Base-by-base conservation (phyloP, 2,888 invertebrate genomes). In the Sepiola atlantica region DNA sequence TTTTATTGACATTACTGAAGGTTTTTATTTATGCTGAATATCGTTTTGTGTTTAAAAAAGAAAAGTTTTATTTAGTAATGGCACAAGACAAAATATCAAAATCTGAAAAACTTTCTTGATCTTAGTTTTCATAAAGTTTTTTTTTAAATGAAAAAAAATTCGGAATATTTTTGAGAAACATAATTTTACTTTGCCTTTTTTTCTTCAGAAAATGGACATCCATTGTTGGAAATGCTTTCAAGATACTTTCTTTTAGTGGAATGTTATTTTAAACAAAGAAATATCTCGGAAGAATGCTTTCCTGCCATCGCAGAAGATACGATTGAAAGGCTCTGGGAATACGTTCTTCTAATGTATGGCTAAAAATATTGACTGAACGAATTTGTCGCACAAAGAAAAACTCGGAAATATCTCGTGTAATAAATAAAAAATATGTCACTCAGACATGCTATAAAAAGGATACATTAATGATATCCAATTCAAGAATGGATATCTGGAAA, bases 381-480 rank as follows among this genome's bases (percentile, higher is more conserved):
- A 77, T 77, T 77, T 77, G 77, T 77, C 77, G 32, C 77, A 77
- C n/a, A 77, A n/a, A 77, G 32, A 77, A n/a, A 77, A 77, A 77
- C n/a, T 2, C n/a, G 0, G 32, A 77, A 77, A 77, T 77, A 32
- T 77, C 77, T 77, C 32, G 3, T 14, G 32, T n/a, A 77, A n/a
- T 77, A 77, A 77, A n/a, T 18, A n/a, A n/a, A 32, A 77, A 77
- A 77, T 77, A 77, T 77, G 32, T 77, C n/a, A 32, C 10, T 16
- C 77, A 77, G 77, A 77, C 77, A 77, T 77, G 77, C 77, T 32
- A 77, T 77, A 77, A 77, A 77, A 77, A 77, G 77, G 32, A 32
- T 32, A 77, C 77, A 77, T 77, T 77, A 77, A 77, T 77, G n/a
- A 77, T 77, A 77, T 77, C 77, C 77, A n/a, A 77, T 77, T 77